phyloP scores from a whole-genome alignment of 2,113 vertebrate genomes.

The Panthera uncia region DNA sequence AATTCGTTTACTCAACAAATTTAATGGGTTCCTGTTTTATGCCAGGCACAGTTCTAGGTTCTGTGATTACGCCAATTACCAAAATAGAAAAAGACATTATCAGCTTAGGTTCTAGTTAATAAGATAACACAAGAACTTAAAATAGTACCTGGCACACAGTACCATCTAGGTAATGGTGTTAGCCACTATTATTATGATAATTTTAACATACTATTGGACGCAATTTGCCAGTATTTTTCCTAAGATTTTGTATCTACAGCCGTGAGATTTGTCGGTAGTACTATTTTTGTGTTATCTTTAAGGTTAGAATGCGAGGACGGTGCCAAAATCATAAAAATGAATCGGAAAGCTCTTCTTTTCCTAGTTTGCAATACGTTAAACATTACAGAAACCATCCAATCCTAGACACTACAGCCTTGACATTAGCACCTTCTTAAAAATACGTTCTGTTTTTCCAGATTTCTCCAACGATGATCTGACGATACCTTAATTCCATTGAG shows the following conservation, averaged over 20 bases:
- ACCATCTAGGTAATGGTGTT: no score
- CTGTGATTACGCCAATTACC: neutral
- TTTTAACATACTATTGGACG: neutral
- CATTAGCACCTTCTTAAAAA: neutral
- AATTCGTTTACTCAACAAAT: neutral
- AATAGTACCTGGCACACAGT: neutral
- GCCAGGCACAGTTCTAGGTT: neutral
- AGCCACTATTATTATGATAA: neutral
- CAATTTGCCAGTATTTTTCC: neutral
- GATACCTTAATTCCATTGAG: neutral
- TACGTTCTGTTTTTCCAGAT: neutral
- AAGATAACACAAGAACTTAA: neutral
- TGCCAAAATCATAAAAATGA: neutral
- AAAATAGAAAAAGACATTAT: neutral
- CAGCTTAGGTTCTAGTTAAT: neutral
- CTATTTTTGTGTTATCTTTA: neutral
- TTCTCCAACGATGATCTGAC: neutral
- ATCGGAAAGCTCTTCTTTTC: neutral
- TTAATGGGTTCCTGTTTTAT: neutral
- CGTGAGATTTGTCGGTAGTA: neutral
- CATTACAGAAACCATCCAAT: neutral
- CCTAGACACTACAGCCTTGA: neutral
- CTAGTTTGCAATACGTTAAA: neutral
- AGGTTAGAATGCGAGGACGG: neutral
- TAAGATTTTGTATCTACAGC: neutral